A percentile compares a stretch with the other conserved stretches of the same genome.
Conservation (phyloP, 2,797 vertebrate genomes). For the Liasis olivaceus region DNA sequence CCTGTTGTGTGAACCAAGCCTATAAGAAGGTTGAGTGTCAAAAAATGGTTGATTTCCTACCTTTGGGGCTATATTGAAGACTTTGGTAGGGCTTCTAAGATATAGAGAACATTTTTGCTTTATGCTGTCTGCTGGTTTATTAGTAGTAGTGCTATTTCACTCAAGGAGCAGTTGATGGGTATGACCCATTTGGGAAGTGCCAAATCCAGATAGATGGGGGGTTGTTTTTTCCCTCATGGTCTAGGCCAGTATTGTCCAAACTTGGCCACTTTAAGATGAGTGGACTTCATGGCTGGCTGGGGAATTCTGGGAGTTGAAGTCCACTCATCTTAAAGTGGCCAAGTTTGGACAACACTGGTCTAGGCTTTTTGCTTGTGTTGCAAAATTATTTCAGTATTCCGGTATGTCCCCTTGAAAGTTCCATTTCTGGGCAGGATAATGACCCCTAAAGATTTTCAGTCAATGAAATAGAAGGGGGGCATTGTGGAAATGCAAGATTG, state of each 20-base stretch:
- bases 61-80: not conserved
- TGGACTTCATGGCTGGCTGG: too few relatives aligned
- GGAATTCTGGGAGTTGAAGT: too few relatives aligned
- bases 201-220: not conserved
- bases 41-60: not conserved
- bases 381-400: not conserved
- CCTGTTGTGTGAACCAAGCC: not conserved
- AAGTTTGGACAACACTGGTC: too few relatives aligned
- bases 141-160: not conserved
- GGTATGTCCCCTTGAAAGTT: not conserved
- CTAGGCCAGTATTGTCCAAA: too few relatives aligned
- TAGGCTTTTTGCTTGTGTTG: not conserved
- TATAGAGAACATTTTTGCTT: not conserved
- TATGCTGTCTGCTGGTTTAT: not conserved
- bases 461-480: not conserved
- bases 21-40: not conserved
- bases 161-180: not conserved
- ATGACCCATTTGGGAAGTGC: not conserved
- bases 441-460: not conserved
- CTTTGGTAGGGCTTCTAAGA: not conserved
- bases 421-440: not conserved
- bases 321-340: too few relatives aligned
- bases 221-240: too few relatives aligned
- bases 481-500: not conserved
- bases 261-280: too few relatives aligned